Conservation (phyloP, 1,140 invertebrate species). For the Semibalanus balanoides region DNA sequence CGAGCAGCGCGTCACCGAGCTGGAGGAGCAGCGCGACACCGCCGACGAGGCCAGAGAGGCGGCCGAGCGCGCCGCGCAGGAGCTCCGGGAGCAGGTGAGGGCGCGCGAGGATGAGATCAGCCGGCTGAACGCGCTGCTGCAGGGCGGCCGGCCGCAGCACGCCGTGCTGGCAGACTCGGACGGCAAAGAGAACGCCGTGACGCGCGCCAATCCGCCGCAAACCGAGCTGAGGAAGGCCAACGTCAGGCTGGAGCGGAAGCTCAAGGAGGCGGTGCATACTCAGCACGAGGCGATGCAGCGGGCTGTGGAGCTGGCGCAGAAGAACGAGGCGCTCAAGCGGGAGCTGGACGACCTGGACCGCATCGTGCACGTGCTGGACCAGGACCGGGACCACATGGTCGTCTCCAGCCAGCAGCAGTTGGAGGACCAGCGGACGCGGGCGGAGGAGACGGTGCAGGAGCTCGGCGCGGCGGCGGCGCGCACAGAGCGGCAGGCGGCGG, state of each 20-base stretch:
- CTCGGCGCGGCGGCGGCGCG: slow-evolving; percentile 25
- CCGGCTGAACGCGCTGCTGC: neutral
- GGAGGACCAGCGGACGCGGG: slow-evolving; percentile 32
- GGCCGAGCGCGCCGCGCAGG: neutral
- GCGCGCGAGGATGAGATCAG: neutral
- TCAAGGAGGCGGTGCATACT: slow-evolving; percentile 39
- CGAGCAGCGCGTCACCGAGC: neutral
- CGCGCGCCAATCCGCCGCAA: neutral
- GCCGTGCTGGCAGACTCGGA: neutral
- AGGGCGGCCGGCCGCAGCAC: neutral
- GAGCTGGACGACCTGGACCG: slow-evolving; percentile 49
- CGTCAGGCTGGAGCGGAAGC: neutral
- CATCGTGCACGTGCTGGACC: slow-evolving; percentile 49
- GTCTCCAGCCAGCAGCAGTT: neutral
- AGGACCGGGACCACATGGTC: slow-evolving; percentile 36
- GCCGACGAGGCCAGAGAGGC: neutral
- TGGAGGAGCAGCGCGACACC: neutral
- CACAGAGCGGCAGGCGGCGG: slow-evolving; percentile 30
- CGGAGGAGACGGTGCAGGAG: slow-evolving; percentile 28
- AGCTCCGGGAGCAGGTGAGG: neutral
- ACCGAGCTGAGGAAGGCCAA: neutral
- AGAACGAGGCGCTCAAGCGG: slow-evolving; percentile 47
- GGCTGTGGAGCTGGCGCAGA: slow-evolving; percentile 47
- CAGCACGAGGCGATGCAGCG: slow-evolving; percentile 56
- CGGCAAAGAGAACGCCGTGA: neutral